Conservation (phyloP, 1,140 invertebrate species). For the Lutraria rhynchaena region DNA sequence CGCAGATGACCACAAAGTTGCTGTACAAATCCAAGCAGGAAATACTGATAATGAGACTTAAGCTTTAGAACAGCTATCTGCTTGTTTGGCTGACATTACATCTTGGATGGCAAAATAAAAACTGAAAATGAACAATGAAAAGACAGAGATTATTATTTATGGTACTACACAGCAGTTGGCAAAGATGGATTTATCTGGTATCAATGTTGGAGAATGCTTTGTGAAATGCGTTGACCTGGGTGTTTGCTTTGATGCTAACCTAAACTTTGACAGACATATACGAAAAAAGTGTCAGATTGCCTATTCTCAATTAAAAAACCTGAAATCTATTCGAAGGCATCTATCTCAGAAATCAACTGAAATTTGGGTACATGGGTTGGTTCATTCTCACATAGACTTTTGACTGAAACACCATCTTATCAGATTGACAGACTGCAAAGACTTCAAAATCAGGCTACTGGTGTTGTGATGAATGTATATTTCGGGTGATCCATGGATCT, state of each 20-base stretch:
- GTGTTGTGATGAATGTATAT: too few species aligned
- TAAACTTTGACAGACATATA: conserved; percentile 35
- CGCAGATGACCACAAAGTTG: conserved; percentile 2
- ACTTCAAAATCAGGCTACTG: too few species aligned
- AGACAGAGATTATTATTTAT: conserved; percentile 36
- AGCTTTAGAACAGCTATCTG: too few species aligned
- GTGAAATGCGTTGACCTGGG: conserved; percentile 39
- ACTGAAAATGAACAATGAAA: conserved; percentile 32
- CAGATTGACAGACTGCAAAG: too few species aligned
- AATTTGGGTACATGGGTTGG: conserved; percentile 27
- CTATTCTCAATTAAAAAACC: background rate
- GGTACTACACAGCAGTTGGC: conserved; percentile 31
- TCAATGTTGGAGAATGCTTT: conserved; percentile 31
- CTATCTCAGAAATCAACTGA: conserved; percentile 30
- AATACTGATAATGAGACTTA: conserved; percentile 3
- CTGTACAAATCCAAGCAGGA: conserved; percentile 7
- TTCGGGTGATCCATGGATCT: too few species aligned
- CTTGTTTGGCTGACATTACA: background rate
- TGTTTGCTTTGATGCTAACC: conserved; percentile 8
- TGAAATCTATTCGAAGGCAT: conserved; percentile 34
- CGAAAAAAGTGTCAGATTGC: conserved; percentile 36
- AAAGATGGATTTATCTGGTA: conserved; percentile 4
- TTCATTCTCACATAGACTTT: conserved; percentile 44
- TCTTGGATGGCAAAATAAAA: too few species aligned
- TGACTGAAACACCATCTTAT: conserved; percentile 31